Base-by-base conservation (phyloP, 2,113 vertebrate genomes). In the Potamarius usumacintae region DNA sequence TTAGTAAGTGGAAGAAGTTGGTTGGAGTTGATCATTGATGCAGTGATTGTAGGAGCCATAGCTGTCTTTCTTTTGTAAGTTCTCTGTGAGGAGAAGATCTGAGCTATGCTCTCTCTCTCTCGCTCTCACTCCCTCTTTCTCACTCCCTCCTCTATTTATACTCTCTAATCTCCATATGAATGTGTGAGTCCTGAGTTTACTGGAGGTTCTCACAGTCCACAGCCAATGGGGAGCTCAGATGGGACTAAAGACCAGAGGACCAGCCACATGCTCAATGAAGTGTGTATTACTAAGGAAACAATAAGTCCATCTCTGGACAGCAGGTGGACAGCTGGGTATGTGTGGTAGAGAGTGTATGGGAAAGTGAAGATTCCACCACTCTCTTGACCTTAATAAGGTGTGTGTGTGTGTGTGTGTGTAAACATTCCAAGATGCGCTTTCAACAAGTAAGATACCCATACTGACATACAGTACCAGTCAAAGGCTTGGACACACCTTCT, bases 21-120 rank as follows among this genome's bases (percentile, higher is more conserved):
- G 91, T 91, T 93, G 82, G 92, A 88, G 88, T 89, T 88, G 85
- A 82, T 89, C 63, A 89, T 63, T 74, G 92, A 90, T 91, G 90
- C 92, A 88, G 90, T 89, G 84, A 92, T 92, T 90, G 93, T 93
- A 82, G 95, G 95, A 55, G 94, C 92, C 95, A 96, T 95, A 18
- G 90, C 87, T 94, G n/a, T 42, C 3, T 42, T 42, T 88, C 71
- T 88, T 83, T 67, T 87, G 83, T 90, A 63, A 89, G 83, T 65
- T 90, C 86, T 89, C 88, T 63, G 57, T 82, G 79, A 91, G 91
- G 91, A 94, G 92, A 84, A 89, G 92, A 90, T 84, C 77, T 82
- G 91, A 63, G 92, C 89, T 94, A 92, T 93, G 83, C 92, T 42
- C 42, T 42, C 3, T 42, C 42, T 42, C 42, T 42, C 34, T 34